Conservation (phyloP, 2,113 vertebrate genomes). For the Guaruba guarouba region DNA sequence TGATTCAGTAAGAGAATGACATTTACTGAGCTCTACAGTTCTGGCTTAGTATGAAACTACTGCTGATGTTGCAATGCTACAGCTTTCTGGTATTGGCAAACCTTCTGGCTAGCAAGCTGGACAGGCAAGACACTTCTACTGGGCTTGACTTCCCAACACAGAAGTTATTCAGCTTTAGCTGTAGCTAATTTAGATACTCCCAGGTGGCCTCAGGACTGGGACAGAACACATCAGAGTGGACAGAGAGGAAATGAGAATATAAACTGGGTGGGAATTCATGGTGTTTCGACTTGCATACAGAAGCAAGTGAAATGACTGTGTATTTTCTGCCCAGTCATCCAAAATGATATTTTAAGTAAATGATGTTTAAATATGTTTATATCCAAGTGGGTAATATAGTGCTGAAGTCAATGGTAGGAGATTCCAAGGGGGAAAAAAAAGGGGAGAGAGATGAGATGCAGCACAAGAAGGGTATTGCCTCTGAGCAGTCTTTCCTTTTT, state of each 20-base stretch:
- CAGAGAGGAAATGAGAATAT: neutral
- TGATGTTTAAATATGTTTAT: neutral
- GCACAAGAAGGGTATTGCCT: neutral
- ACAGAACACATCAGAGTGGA: neutral
- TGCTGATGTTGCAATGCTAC: slow-evolving; percentile 8
- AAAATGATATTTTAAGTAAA: neutral
- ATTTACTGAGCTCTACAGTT: neutral
- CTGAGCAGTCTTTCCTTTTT: neutral
- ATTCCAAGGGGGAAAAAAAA: neutral
- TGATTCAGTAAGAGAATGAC: neutral
- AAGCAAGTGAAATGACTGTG: neutral
- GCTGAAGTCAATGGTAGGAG: neutral
- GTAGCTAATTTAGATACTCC: neutral
- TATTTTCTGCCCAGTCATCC: neutral
- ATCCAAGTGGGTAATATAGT: neutral
- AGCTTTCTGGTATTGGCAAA: neutral
- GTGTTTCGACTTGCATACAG: neutral
- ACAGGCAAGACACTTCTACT: neutral
- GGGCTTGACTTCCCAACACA: neutral
- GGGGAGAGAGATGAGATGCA: neutral
- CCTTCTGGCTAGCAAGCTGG: neutral
- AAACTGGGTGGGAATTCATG: neutral
- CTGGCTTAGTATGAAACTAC: neutral
- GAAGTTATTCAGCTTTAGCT: neutral
- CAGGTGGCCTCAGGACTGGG: neutral